Evolutionary conservation across 2,797 vertebrate species (phyloP).

Genomic region (Pelobates cultripes): DNA sequence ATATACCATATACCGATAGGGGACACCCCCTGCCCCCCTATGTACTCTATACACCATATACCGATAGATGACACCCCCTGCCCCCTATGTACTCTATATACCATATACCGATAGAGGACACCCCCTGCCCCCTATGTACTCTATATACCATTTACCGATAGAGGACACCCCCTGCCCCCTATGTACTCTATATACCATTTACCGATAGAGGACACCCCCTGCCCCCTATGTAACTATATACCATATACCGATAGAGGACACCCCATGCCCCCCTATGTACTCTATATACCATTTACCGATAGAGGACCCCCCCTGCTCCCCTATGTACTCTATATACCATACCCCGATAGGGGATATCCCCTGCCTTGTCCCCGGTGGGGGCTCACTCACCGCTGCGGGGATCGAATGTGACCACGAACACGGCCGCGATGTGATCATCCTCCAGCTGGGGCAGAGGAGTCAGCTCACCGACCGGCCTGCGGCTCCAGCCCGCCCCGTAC

Average conservation of each 20-base stretch:
- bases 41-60: too few relatives aligned
- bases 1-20: too few relatives aligned
- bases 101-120: too few relatives aligned
- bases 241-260: neutral
- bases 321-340: too few relatives aligned
- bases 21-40: neutral
- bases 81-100: too few relatives aligned
- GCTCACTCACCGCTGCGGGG: slow-evolving; percentile 86
- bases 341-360: neutral
- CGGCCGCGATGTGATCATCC: slow-evolving; percentile 93
- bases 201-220: neutral
- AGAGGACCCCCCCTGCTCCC: neutral
- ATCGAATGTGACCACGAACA: slow-evolving; percentile 95
- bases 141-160: too few relatives aligned
- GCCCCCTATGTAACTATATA: neutral
- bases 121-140: neutral
- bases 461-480: slow-evolving; percentile 63
- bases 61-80: neutral
- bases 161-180: neutral
- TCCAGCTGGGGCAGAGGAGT: slow-evolving; percentile 62
- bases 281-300: too few relatives aligned
- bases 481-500: slow-evolving; percentile 63
- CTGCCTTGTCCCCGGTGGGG: neutral
- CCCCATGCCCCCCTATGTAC: too few relatives aligned
- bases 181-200: too few relatives aligned